Conservation (phyloP, 1,140 invertebrate genomes). For the Drosophila bocqueti region DNA sequence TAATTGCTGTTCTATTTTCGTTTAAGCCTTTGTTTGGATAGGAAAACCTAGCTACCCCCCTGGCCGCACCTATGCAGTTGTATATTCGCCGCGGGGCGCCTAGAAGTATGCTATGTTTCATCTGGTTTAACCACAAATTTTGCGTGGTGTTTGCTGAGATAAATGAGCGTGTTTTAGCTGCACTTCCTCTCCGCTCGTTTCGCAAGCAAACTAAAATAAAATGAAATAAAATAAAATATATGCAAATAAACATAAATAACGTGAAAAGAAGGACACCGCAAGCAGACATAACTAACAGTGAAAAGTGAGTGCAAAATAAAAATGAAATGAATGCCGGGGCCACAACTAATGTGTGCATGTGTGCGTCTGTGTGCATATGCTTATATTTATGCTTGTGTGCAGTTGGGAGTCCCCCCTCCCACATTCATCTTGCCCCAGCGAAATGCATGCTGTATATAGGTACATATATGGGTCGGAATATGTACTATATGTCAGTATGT, state of each 20-base stretch:
- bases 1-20: not conserved
- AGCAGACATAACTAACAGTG: slow-evolving; percentile 80
- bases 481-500: slow-evolving; percentile 8
- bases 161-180: slow-evolving; percentile 59
- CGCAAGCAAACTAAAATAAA: slow-evolving; percentile 45
- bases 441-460: not conserved
- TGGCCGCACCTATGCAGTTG: not conserved
- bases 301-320: slow-evolving; percentile 69
- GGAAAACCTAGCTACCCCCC: no score
- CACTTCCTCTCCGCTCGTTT: slow-evolving; percentile 26
- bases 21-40: not conserved
- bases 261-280: slow-evolving; percentile 69
- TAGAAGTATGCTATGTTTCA: slow-evolving; percentile 56
- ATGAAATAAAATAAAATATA: slow-evolving; percentile 57
- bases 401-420: not conserved
- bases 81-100: slow-evolving; percentile 19
- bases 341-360: slow-evolving; percentile 52
- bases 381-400: slow-evolving; percentile 42
- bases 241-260: slow-evolving; percentile 76
- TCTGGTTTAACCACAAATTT: slow-evolving; percentile 49
- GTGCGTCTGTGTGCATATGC: slow-evolving; percentile 18
- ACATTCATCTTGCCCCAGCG: slow-evolving; percentile 2
- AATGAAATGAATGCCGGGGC: slow-evolving; percentile 54
- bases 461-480: not conserved
- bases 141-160: slow-evolving; percentile 47